These are phyloP conservation scores for Drosophila saltans DNA, from an alignment of 1,140 invertebrate species.

Conservation along the genomic window DNA sequence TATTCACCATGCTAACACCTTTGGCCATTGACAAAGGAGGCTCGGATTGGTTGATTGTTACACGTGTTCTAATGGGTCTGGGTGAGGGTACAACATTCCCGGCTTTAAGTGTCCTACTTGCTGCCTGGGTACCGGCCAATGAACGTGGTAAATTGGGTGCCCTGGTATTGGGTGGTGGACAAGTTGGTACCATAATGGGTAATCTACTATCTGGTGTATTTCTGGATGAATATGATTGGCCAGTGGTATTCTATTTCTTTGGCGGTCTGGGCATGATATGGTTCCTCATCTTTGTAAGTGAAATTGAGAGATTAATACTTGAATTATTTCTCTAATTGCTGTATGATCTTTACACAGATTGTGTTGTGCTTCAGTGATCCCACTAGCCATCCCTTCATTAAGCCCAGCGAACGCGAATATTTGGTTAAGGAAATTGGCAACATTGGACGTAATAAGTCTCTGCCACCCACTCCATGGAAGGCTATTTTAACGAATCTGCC, in stretches of 20 bases:
- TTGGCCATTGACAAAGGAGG: slow-evolving; percentile 85
- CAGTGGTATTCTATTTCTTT: slow-evolving; percentile 92
- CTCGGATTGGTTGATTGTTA: slow-evolving; percentile 86
- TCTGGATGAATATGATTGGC: slow-evolving; percentile 88
- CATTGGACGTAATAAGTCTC: slow-evolving; percentile 83
- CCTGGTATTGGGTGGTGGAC: slow-evolving; percentile 89
- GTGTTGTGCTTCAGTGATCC: slow-evolving; percentile 91
- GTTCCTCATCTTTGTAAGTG: slow-evolving; percentile 88
- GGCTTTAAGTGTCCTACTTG: slow-evolving; percentile 88
- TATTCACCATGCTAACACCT: slow-evolving; percentile 90
- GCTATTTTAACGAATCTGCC: slow-evolving; percentile 90
- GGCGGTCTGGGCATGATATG: slow-evolving; percentile 89
- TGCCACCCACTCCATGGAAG: slow-evolving; percentile 88
- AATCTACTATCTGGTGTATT: slow-evolving; percentile 89
- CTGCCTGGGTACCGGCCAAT: slow-evolving; percentile 89
- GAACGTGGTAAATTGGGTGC: slow-evolving; percentile 90
- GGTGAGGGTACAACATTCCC: slow-evolving; percentile 91
- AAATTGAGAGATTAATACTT: not conserved
- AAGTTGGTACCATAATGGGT: slow-evolving; percentile 89
- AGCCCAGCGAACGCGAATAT: slow-evolving; percentile 90
- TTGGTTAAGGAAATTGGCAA: slow-evolving; percentile 87
- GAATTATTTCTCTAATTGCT: not conserved
- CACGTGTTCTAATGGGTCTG: slow-evolving; percentile 88
- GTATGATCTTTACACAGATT: slow-evolving; percentile 61
- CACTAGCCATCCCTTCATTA: slow-evolving; percentile 92